phyloP scores from a whole-genome alignment of 2,113 vertebrate species.

The Lamprotornis superbus region DNA sequence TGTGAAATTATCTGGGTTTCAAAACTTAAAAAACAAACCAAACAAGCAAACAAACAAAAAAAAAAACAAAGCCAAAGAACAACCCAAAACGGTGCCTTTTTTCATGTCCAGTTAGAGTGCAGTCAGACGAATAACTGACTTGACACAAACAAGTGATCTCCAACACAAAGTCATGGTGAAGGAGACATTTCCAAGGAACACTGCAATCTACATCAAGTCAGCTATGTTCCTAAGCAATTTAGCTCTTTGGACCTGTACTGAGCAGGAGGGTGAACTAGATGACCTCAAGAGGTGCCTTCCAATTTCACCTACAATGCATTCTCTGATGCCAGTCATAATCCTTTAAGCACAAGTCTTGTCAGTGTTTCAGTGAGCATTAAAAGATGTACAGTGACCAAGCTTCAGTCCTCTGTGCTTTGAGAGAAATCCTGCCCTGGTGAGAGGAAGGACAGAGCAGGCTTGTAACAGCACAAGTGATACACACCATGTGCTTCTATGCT shows the following conservation, averaged over 20 bases:
- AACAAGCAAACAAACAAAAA: no score
- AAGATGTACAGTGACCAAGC: background rate
- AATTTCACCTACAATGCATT: background rate
- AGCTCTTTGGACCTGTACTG: background rate
- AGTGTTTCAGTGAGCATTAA: background rate
- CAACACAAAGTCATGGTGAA: background rate
- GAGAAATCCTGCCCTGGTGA: background rate
- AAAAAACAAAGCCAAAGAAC: no score
- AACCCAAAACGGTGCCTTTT: background rate
- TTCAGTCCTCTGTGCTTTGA: background rate
- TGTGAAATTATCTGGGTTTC: background rate
- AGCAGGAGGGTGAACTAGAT: accelerated
- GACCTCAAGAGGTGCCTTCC: background rate
- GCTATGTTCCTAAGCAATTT: background rate
- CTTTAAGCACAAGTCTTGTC: background rate
- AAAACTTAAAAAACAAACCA: background rate
- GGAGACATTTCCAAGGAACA: background rate
- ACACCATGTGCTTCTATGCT: background rate
- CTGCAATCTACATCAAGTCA: background rate
- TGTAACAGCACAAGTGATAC: accelerated
- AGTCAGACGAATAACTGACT: background rate
- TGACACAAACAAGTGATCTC: background rate
- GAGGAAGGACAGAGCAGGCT: background rate
- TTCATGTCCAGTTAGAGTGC: background rate
- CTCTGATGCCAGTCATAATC: background rate